Evolutionary conservation across 2,888 invertebrate genomes (phyloP), one percentile per base, ranked within the genome.

Genomic region (Heliconius erato): DNA sequence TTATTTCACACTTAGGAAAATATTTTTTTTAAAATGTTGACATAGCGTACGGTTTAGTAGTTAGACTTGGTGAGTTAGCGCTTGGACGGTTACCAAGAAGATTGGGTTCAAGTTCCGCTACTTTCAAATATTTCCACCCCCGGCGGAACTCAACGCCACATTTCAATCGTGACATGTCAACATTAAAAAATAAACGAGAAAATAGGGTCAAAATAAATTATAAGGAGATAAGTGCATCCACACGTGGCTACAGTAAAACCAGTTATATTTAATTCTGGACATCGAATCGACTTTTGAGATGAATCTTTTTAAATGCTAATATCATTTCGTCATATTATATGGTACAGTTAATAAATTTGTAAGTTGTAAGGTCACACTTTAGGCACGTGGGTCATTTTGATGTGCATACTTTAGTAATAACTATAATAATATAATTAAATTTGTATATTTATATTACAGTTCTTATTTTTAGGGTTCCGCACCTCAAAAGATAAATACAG

Each of bases 261-360:
- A 76, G 76, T 76, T 76, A 63, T 63, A 32, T 74, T 63, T 63
- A 63, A 35, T 28, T 49, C 72, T 63, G 63, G 35, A 76, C 59
- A 63, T 76, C 59, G n/a, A 63, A 63, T 76, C 59, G n/a, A 63
- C 76, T 76, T 76, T 59, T 16, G 63, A 63, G 76, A 76, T 76
- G 82, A 80, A 82, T 40, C 44, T 65, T 85, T 80, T 82, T 79
- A 87, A 86, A 88, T 88, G 86, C 82, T 86, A 87, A 87, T 87
- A 82, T 1, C 35, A n/a, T 76, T 76, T 76, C 76, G 63, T 63
- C n/a, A 63, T 26, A 63, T 63, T 59, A 59, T 74, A 74, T 7
- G 3, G 19, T 32, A 63, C 40, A n/a, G 35, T 76, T 76, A n/a
- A 63, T 63, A 67, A 67, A 67, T 59, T 76, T 40, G 63, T 63